Conservation (phyloP, 2,888 invertebrate species). For the Ceramica pisi region DNA sequence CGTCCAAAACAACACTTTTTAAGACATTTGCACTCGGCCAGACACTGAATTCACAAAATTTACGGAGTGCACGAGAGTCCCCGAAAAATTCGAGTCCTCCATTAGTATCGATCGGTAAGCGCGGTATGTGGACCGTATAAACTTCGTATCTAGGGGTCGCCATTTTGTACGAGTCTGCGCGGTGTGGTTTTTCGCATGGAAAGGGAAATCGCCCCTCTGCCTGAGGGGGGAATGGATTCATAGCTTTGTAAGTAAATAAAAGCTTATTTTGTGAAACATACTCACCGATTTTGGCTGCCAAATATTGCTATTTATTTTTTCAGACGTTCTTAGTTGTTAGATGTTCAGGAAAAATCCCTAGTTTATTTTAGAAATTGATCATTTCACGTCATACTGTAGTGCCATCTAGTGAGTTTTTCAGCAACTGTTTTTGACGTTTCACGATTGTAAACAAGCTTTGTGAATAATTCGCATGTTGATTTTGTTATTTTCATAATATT, state of each 20-base stretch:
- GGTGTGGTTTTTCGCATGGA: constrained; percentile 87
- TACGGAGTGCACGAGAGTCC: constrained; percentile 85
- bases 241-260: constrained; percentile 73
- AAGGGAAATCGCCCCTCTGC: constrained; percentile 89
- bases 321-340: constrained; percentile 68
- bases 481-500: constrained; percentile 46
- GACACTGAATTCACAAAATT: constrained; percentile 85
- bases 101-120: constrained; percentile 93
- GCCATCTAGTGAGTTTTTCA: constrained; percentile 82
- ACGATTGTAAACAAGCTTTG: constrained; percentile 75
- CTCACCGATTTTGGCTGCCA: constrained; percentile 78
- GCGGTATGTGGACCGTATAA: constrained; percentile 85
- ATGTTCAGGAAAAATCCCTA: constrained; percentile 83
- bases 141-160: constrained; percentile 91
- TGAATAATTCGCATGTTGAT: constrained; percentile 44
- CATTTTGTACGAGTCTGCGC: constrained; percentile 94
- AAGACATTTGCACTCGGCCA: constrained; percentile 83
- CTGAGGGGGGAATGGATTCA: constrained; percentile 85
- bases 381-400: constrained; percentile 83
- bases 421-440: constrained; percentile 80
- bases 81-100: constrained; percentile 89
- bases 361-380: constrained; percentile 90
- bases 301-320: constrained; percentile 74
- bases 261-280: constrained; percentile 67
- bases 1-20: constrained; percentile 88